Evolutionary conservation across 2,113 vertebrate species (phyloP), one percentile per base, ranked within the genome.

Genomic region (Cygnus buccinator): DNA sequence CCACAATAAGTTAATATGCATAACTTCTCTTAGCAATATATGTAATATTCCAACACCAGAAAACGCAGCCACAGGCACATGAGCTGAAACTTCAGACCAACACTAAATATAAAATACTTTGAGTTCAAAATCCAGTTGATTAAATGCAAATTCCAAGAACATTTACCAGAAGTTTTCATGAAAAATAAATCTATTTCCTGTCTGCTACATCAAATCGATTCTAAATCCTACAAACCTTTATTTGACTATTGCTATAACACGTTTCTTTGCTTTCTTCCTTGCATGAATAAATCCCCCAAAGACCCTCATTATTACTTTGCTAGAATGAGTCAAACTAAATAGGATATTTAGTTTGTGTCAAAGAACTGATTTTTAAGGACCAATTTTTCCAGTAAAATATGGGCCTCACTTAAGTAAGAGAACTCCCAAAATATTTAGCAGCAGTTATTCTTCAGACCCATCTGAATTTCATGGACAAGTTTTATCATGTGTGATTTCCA

Each of bases 401-500:
- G 23, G 68, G 37, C 68, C 55, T 77, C 46, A 48, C 13, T 73
- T 75, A 90, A 88, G 44, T 67, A 93, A 89, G 76, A 90, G 76
- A 92, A 48, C 17, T 88, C 81, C n/a, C 81, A 80, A 93, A 96
- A 94, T 92, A 91, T 88, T 93, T 90, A 94, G 63, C 46, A 90
- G 41, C 62, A 67, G 78, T 61, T 94, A 77, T 83, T 96, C 97
- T 91, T 91, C 79, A 93, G 93, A 91, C 84, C 58, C 6, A 37
- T 84, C 94, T 96, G 97, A 96, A 95, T 97, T 97, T 95, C 95
- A 59, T 33, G 73, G 92, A 95, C 94, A 98, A 59, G 93, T 96
- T 98, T 97, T 97, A 98, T 95, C 97, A 86, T 96, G 94, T 97
- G 95, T 97, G 97, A 97, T 98, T 98, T 98, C 96, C 97, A 96